A percentile compares a stretch with the other conserved stretches of the same genome.
Conservation (phyloP, 2,888 invertebrate species). For the Uropetala carovei region DNA sequence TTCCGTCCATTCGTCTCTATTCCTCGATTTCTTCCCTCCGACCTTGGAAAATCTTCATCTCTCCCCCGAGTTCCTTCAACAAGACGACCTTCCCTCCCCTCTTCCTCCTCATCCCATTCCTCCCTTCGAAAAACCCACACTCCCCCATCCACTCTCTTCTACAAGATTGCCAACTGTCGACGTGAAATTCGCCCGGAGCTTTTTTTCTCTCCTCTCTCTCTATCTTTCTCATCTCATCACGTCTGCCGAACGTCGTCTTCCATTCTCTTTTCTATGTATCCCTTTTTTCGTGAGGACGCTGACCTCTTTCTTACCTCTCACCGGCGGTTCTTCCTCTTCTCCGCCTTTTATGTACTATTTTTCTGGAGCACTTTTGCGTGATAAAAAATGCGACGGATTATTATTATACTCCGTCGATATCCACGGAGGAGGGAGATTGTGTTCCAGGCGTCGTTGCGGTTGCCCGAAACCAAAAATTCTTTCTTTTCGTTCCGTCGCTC, state of each 20-base stretch:
- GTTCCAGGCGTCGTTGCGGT: too few species aligned
- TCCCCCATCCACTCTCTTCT: neutral
- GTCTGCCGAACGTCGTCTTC: neutral
- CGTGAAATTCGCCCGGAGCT: neutral
- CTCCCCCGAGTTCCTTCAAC: neutral
- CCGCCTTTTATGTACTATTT: neutral
- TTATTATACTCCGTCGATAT: neutral
- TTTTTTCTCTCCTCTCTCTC: neutral
- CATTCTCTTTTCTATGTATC: neutral
- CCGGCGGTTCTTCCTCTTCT: neutral
- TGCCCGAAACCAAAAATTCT: neutral
- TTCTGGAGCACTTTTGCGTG: neutral
- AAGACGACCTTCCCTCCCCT: neutral
- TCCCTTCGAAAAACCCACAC: neutral
- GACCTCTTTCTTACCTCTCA: neutral
- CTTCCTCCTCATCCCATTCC: neutral
- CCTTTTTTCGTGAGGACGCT: neutral
- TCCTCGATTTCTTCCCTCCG: neutral
- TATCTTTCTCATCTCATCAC: neutral
- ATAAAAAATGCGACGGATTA: neutral
- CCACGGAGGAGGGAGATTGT: neutral
- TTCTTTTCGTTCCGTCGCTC: too few species aligned
- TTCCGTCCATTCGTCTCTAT: neutral
- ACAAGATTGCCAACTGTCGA: slow-evolving; percentile 41
- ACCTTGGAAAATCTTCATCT: slow-evolving; percentile 14